A percentile compares a stretch with the other conserved stretches of the same genome.
These are phyloP conservation scores for Andrena dorsata DNA, from an alignment of 2,888 invertebrate species.

Conservation along the genomic window DNA sequence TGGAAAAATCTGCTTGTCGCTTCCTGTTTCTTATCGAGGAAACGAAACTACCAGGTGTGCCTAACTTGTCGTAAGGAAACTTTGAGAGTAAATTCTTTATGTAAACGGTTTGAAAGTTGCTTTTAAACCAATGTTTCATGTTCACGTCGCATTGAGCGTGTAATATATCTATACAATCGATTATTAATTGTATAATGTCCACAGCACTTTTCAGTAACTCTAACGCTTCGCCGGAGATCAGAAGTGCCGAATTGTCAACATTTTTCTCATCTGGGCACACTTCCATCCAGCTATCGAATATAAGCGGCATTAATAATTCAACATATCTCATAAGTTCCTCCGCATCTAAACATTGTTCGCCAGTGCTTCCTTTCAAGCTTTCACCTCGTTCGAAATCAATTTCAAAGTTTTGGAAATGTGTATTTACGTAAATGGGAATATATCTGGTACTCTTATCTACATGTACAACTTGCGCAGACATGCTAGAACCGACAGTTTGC, in stretches of 20 bases:
- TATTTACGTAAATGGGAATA: slow-evolving; percentile 70
- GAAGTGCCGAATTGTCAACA: slow-evolving; percentile 85
- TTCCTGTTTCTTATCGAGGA: slow-evolving; percentile 76
- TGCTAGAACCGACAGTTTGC: slow-evolving; percentile 32
- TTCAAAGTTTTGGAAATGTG: slow-evolving; percentile 61
- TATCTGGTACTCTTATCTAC: slow-evolving; percentile 61
- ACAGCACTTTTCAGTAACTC: slow-evolving; percentile 88
- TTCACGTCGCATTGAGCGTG: slow-evolving; percentile 56
- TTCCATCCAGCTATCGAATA: slow-evolving; percentile 95
- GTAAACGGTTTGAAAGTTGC: slow-evolving; percentile 86
- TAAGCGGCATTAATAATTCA: slow-evolving; percentile 90
- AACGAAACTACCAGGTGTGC: slow-evolving; percentile 45
- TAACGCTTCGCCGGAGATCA: slow-evolving; percentile 88
- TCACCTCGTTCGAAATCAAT: slow-evolving; percentile 71
- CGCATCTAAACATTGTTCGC: slow-evolving; percentile 82
- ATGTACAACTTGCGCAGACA: slow-evolving; percentile 25
- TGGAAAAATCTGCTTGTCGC: slow-evolving; percentile 83
- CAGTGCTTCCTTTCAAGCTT: slow-evolving; percentile 76
- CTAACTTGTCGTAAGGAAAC: slow-evolving; percentile 87
- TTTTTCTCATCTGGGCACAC: slow-evolving; percentile 86
- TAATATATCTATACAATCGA: slow-evolving; percentile 84
- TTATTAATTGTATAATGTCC: slow-evolving; percentile 88
- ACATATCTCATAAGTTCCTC: slow-evolving; percentile 88
- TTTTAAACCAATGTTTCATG: slow-evolving; percentile 85
- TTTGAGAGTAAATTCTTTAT: slow-evolving; percentile 86